Evolutionary conservation across 2,113 vertebrate genomes (phyloP).

Genomic region (Anser brachyrhynchus): DNA sequence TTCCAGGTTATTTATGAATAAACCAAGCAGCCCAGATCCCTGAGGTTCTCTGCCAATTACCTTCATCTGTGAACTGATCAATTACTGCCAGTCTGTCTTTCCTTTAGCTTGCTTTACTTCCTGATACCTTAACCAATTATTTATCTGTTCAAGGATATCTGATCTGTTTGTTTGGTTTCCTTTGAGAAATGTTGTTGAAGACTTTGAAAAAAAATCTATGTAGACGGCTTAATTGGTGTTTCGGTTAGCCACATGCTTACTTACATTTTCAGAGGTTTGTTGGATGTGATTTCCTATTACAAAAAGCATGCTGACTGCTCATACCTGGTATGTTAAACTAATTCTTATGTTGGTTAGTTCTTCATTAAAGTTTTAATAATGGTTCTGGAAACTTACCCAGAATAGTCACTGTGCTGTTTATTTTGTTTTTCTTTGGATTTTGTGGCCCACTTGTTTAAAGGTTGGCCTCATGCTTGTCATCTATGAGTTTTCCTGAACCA

Average conservation of each 20-base stretch:
- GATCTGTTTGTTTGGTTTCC: not conserved
- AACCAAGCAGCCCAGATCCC: not conserved
- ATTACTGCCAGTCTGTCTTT: not conserved
- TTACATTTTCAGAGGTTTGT: not conserved
- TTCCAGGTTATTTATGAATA: not conserved
- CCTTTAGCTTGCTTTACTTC: not conserved
- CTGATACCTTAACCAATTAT: not conserved
- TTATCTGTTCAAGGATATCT: not conserved
- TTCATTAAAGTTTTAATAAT: not conserved
- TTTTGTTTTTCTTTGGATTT: not conserved
- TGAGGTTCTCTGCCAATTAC: not conserved
- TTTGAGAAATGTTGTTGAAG: not conserved
- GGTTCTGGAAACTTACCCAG: not conserved
- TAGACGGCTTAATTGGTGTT: not conserved
- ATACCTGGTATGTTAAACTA: not conserved
- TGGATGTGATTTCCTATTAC: not conserved
- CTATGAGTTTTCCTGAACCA: not conserved
- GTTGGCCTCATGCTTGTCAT: not conserved
- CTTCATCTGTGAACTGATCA: not conserved
- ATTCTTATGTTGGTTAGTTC: accelerated
- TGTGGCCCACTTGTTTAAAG: not conserved
- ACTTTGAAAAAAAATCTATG: not conserved
- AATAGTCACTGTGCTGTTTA: not conserved
- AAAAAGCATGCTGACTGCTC: not conserved
- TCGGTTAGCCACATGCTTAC: not conserved